These are phyloP conservation scores for Drosophila arizonae DNA, from an alignment of 1,140 invertebrate genomes.

Conservation along the genomic window DNA sequence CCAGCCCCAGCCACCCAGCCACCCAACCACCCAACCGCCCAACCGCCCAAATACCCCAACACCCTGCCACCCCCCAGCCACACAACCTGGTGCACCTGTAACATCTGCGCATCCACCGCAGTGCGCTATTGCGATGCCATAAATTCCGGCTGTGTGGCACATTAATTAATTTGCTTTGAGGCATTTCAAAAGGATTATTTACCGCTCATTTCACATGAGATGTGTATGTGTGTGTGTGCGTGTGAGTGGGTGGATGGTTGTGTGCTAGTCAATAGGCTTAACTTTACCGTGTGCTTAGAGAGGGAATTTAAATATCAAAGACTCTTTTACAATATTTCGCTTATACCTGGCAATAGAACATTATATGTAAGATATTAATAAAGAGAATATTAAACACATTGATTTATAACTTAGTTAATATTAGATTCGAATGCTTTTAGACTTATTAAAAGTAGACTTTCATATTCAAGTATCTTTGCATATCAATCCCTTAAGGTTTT, in stretches of 20 bases:
- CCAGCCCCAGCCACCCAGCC: too few species aligned
- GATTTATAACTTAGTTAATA: too few species aligned
- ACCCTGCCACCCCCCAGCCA: background rate
- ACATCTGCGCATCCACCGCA: slow-evolving; percentile 55
- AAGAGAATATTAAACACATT: too few species aligned
- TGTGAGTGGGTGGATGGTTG: background rate
- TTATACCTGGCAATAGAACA: too few species aligned
- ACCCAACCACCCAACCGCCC: slow-evolving; percentile 39
- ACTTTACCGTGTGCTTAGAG: background rate
- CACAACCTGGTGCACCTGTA: slow-evolving; percentile 49
- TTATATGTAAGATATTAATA: too few species aligned
- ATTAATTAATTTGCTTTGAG: slow-evolving; percentile 80
- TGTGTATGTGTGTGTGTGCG: background rate
- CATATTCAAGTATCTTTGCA: too few species aligned
- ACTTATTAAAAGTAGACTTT: too few species aligned
- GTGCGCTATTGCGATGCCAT: slow-evolving; percentile 63
- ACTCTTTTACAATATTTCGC: too few species aligned
- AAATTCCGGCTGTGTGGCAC: slow-evolving; percentile 78
- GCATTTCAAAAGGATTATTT: slow-evolving; percentile 79
- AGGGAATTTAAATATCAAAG: slow-evolving; percentile 18
- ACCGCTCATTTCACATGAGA: slow-evolving; percentile 45
- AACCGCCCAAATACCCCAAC: background rate
- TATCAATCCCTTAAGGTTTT: background rate
- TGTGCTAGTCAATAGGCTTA: slow-evolving; percentile 18
- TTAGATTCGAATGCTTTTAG: too few species aligned